Evolutionary conservation across 1,140 invertebrate genomes (phyloP).

Genomic region (Bombus impatiens): DNA sequence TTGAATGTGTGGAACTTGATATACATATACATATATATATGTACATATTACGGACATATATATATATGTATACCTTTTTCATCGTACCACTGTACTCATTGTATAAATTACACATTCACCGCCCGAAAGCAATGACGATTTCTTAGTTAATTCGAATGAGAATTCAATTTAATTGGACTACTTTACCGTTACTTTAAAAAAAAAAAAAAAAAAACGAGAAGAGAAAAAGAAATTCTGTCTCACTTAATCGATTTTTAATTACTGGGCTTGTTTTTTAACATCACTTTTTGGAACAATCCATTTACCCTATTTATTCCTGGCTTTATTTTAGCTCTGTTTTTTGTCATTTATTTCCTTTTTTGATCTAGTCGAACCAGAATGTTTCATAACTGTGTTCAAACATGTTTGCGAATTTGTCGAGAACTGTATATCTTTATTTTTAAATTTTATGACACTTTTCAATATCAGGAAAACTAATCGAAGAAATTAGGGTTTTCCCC

Average conservation of each 20-base stretch:
- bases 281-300: slow-evolving; percentile 67
- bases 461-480: neutral
- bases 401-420: neutral
- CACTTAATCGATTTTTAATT: slow-evolving; percentile 71
- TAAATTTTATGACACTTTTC: neutral
- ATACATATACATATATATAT: slow-evolving; percentile 70
- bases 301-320: slow-evolving; percentile 69
- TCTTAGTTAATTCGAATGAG: slow-evolving; percentile 13
- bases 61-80: slow-evolving; percentile 67
- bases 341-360: slow-evolving; percentile 69
- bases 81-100: slow-evolving; percentile 82
- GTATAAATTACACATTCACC: slow-evolving; percentile 83
- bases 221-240: slow-evolving; percentile 36
- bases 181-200: slow-evolving; percentile 58
- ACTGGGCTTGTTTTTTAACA: slow-evolving; percentile 75
- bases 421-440: neutral
- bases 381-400: neutral
- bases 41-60: slow-evolving; percentile 57
- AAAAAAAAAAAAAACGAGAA: slow-evolving; percentile 11
- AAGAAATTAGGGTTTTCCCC: neutral
- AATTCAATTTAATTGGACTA: slow-evolving; percentile 64
- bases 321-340: slow-evolving; percentile 77
- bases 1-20: slow-evolving; percentile 81
- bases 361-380: slow-evolving; percentile 47
- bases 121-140: slow-evolving; percentile 68